Evolutionary conservation across 23 tunicate species (phyloP).

Genomic region (Botrylloides violaceus): DNA sequence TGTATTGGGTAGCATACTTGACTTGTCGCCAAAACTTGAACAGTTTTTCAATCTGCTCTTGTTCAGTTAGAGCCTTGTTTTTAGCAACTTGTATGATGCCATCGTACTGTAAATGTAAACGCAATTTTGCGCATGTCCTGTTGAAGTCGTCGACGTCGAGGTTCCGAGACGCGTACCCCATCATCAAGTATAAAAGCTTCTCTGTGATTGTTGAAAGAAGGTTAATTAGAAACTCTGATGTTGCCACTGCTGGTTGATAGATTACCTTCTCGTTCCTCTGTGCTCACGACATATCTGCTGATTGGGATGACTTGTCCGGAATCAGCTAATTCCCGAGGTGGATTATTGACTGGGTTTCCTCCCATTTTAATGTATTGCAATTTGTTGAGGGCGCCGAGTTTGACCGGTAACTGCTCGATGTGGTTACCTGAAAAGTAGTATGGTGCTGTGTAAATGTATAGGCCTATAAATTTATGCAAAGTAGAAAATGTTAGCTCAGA

Average conservation of each 20-base stretch:
- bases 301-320: conserved; percentile 10
- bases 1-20: conserved; percentile 9
- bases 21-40: conserved; percentile 25
- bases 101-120: conserved; percentile 26
- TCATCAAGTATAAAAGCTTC: conserved; percentile 30
- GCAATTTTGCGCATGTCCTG: conserved; percentile 33
- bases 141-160: conserved; percentile 32
- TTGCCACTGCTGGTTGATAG: not conserved
- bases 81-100: not conserved
- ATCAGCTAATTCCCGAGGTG: conserved; percentile 20
- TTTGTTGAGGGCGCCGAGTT: conserved; percentile 9
- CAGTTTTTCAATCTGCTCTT: conserved; percentile 26
- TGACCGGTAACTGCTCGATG: conserved; percentile 18
- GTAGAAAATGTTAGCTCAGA: too few species aligned
- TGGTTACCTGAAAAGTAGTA: conserved; percentile 23
- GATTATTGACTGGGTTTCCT: conserved; percentile 38
- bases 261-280: conserved; percentile 36
- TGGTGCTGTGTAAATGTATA: too few species aligned
- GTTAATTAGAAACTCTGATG: not conserved
- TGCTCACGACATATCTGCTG: conserved; percentile 26
- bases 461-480: too few species aligned
- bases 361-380: conserved; percentile 23
- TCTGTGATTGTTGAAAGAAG: conserved; percentile 2
- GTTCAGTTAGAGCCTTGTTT: conserved; percentile 27
- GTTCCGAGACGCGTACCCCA: conserved; percentile 22